Percentiles rank a stretch among this genome's conserved stretches.
These are phyloP conservation scores for Halesus radiatus DNA, from an alignment of 1,140 invertebrate species.

Conservation along the genomic window DNA sequence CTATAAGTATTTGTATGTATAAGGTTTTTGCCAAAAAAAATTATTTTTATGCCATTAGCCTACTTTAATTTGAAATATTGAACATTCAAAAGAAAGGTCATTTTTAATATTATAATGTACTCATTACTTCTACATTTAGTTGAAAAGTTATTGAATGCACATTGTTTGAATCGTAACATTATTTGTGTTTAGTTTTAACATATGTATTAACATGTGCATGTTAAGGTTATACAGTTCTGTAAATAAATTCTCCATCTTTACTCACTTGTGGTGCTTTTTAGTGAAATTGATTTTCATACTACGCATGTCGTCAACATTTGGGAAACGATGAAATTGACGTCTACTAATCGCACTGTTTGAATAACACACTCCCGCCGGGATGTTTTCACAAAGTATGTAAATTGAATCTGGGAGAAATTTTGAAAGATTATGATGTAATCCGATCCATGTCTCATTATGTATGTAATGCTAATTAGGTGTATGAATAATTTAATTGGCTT, in stretches of 20 bases:
- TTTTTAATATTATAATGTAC: background rate
- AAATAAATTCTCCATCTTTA: constrained; percentile 5
- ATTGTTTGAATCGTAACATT: background rate
- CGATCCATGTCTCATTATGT: constrained; percentile 29
- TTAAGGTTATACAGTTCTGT: constrained; percentile 2
- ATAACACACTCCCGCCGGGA: background rate
- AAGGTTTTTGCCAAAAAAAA: constrained; percentile 13
- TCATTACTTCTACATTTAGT: constrained; percentile 2
- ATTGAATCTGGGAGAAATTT: background rate
- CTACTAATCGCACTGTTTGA: constrained; percentile 6
- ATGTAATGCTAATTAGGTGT: constrained; percentile 30
- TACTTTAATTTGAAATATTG: background rate
- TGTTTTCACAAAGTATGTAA: too few relatives aligned
- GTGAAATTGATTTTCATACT: constrained; percentile 5
- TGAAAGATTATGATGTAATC: constrained; percentile 25
- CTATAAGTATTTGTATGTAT: constrained; percentile 26
- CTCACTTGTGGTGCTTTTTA: constrained; percentile 17
- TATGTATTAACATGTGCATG: constrained; percentile 4
- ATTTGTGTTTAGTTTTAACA: background rate
- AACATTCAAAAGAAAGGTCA: too few relatives aligned
- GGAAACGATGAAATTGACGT: background rate
- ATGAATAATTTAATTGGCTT: constrained; percentile 16
- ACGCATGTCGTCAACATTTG: constrained; percentile 13
- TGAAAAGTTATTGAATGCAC: background rate
- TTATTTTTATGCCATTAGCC: background rate